Conservation (phyloP, 2,113 vertebrate genomes). For the Gasterosteus aculeatus region DNA sequence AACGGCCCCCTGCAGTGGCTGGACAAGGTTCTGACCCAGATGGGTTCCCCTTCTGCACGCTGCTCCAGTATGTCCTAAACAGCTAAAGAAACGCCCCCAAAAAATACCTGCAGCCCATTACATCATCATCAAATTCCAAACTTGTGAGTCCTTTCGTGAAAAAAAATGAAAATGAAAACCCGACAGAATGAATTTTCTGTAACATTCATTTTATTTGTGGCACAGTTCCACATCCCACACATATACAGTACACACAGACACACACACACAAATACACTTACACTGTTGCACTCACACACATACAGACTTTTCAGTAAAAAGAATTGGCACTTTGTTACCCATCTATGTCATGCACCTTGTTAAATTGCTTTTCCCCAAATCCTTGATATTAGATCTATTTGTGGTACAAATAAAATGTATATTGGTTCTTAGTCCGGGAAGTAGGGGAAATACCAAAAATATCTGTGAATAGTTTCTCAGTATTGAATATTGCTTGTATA, state of each 20-base stretch:
- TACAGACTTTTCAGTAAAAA: constrained; percentile 56
- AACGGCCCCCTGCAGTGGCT: constrained; percentile 97
- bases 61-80: constrained; percentile 98
- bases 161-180: constrained; percentile 43
- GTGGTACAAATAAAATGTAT: constrained; percentile 80
- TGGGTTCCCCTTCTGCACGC: constrained; percentile 97
- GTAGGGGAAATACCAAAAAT: constrained; percentile 77
- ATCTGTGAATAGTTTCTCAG: constrained; percentile 78
- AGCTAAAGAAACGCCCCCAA: constrained; percentile 44
- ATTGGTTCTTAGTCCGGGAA: constrained; percentile 75
- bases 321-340: constrained; percentile 80
- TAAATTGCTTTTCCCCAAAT: constrained; percentile 79
- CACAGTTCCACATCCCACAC: constrained; percentile 63
- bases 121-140: constrained; percentile 70
- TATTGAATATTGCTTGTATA: constrained; percentile 73
- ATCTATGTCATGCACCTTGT: constrained; percentile 81
- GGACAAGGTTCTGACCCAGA: constrained; percentile 99
- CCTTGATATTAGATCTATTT: constrained; percentile 80
- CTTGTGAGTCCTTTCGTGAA: constrained; percentile 62
- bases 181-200: constrained; percentile 67
- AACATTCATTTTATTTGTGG: constrained; percentile 74
- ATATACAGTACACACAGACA: constrained; percentile 22
- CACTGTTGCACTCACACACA: constrained; percentile 23
- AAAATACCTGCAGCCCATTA: constrained; percentile 55
- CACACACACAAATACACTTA: constrained; percentile 23